Evolutionary conservation across 2,888 invertebrate species (phyloP), one percentile per base, ranked within the genome.

Genomic region (Cancer borealis): DNA sequence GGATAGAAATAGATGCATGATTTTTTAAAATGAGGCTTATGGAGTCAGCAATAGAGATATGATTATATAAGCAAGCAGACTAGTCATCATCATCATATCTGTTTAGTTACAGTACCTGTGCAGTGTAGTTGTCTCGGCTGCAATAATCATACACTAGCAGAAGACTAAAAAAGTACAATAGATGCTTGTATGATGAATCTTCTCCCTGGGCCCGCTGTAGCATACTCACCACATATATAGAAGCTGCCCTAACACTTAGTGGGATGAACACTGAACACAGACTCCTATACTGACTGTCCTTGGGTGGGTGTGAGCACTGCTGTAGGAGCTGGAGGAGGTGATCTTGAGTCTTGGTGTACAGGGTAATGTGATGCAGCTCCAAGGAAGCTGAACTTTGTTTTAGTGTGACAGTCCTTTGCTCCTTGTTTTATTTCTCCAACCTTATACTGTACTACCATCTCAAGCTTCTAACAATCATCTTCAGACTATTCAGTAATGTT

Each of bases 251-350:
- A 84, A 84, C 84, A 84, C 84, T 84, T 84, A 39, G 84, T 84
- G 84, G 84, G 84, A 84, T 84, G 84, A 84, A 84, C 84, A 84
- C 84, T 84, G 30, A 84, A 92, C 92, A 88, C 49, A 66, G 84
- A 91, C 93, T 93, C 92, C 91, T 92, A 94, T 94, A 94, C 94
- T 94, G 94, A 94, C 94, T 94, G 94, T 94, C 94, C 94, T 92
- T 49, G 94, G 92, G 92, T 91, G 94, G 94, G 94, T 91, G 94
- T 89, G 79, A 91, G 91, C 91, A 91, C 79, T 73, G 45, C n/a
- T 47, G 73, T 91, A 91, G 91, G 91, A 30, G 73, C 60, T 26
- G 91, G 39, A 91, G 14, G 39, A 73, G 26, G 45, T 60, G 73
- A 46, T 14, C 12, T 91, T 73, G 73, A 73, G 88, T 47, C 21